phyloP scores from a whole-genome alignment of 1,140 invertebrate species.

The Pseudomyrmex gracilis region DNA sequence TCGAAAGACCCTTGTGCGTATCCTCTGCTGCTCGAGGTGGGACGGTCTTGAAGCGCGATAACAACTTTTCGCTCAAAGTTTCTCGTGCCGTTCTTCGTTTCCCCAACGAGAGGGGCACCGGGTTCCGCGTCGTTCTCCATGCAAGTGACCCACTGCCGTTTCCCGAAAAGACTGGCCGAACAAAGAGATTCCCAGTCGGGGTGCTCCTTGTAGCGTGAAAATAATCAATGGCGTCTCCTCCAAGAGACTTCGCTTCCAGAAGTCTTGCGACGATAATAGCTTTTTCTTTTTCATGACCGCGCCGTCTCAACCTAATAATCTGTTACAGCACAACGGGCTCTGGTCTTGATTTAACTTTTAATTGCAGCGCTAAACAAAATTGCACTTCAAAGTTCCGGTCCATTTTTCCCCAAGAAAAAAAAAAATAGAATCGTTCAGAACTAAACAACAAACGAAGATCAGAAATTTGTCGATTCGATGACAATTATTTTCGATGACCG shows the following conservation, averaged over 20 bases:
- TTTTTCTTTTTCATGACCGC: neutral
- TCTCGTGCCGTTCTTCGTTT: conserved; percentile 28
- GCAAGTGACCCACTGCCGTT: conserved; percentile 66
- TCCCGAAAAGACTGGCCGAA: conserved; percentile 43
- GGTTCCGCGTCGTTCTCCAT: conserved; percentile 33
- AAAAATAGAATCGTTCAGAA: neutral
- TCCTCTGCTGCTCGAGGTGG: conserved; percentile 18
- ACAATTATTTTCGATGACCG: conserved; percentile 19
- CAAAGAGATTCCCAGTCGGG: conserved; percentile 67
- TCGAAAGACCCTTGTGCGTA: conserved; percentile 44
- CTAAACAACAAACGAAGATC: neutral
- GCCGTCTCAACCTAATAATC: conserved; percentile 1
- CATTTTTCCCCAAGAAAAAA: too few species aligned
- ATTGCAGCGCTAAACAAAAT: neutral
- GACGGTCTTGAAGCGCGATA: conserved; percentile 48
- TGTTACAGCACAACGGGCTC: neutral
- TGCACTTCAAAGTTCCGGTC: neutral
- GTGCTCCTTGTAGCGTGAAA: conserved; percentile 74
- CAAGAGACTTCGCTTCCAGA: conserved; percentile 11
- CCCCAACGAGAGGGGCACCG: neutral
- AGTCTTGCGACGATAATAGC: conserved; percentile 22
- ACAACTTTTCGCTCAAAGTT: conserved; percentile 62
- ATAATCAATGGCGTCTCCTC: conserved; percentile 49
- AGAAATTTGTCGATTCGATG: conserved; percentile 16
- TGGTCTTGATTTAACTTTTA: neutral